Evolutionary conservation across 1,140 invertebrate genomes (phyloP).

Genomic region (Sminthurinus signatus): DNA sequence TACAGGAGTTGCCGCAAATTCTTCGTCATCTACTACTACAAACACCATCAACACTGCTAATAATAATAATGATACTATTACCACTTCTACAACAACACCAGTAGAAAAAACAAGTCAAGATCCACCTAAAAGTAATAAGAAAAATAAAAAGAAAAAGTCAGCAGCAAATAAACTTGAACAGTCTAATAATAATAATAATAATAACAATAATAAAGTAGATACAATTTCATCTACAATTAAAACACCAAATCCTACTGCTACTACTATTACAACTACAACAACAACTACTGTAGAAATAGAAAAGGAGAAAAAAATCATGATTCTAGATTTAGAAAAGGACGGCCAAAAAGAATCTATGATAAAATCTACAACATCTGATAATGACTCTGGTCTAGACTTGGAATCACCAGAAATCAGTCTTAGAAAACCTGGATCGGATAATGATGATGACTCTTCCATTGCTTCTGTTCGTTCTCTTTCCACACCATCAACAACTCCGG

Average conservation of each 20-base stretch:
- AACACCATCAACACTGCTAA: constrained; percentile 8
- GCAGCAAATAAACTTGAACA: not conserved
- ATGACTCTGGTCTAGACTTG: too few relatives aligned
- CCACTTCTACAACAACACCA: constrained; percentile 5
- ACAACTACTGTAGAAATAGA: too few relatives aligned
- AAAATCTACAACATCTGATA: too few relatives aligned
- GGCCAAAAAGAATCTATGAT: too few relatives aligned
- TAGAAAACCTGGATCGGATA: too few relatives aligned
- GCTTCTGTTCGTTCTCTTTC: not conserved
- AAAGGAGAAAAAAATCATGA: too few relatives aligned
- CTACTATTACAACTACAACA: too few relatives aligned
- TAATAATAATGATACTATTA: constrained; percentile 3
- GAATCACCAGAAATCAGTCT: too few relatives aligned
- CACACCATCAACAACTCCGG: constrained; percentile 2
- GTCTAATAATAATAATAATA: not conserved
- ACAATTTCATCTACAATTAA: constrained; percentile 3
- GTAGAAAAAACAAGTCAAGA: not conserved
- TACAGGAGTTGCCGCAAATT: not conserved
- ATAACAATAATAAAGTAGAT: not conserved
- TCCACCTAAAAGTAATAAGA: not conserved
- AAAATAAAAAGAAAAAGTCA: constrained; percentile 2
- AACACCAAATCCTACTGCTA: too few relatives aligned
- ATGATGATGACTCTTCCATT: too few relatives aligned
- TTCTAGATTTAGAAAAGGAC: too few relatives aligned
- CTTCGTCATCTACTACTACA: not conserved